These are phyloP conservation scores for Adineta ricciae DNA, from an alignment of 2,888 invertebrate genomes.

Conservation along the genomic window DNA sequence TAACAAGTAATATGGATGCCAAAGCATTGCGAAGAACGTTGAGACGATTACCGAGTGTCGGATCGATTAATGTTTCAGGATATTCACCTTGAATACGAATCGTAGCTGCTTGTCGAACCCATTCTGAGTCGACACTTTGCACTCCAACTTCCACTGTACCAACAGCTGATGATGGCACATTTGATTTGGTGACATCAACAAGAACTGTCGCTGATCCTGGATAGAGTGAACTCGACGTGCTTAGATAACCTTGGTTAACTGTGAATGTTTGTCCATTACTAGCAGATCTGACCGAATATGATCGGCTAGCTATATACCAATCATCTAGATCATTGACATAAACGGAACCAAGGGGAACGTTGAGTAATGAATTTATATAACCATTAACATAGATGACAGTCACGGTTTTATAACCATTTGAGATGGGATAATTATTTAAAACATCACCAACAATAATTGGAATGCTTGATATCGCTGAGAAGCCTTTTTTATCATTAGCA, in stretches of 20 bases:
- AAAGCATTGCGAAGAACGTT: background rate
- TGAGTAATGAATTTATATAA: background rate
- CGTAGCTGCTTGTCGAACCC: background rate
- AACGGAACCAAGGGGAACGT: conserved; percentile 6
- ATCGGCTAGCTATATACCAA: background rate
- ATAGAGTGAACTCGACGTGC: background rate
- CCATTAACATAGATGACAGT: background rate
- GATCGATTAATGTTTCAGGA: background rate
- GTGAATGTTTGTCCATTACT: background rate
- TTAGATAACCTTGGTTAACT: background rate
- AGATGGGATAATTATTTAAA: background rate
- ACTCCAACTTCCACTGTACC: background rate
- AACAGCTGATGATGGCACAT: background rate
- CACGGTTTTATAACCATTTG: background rate
- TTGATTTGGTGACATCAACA: background rate
- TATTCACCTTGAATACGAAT: conserved; percentile 3
- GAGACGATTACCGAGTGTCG: background rate
- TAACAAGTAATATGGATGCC: background rate
- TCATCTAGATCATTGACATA: conserved; percentile 32
- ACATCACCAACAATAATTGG: background rate
- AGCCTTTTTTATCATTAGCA: background rate
- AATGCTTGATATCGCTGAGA: background rate
- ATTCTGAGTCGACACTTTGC: background rate
- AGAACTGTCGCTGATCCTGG: background rate
- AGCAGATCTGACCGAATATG: background rate